Base-by-base conservation (phyloP, 2,797 vertebrate genomes). In the Pseudochromis fuscus region DNA sequence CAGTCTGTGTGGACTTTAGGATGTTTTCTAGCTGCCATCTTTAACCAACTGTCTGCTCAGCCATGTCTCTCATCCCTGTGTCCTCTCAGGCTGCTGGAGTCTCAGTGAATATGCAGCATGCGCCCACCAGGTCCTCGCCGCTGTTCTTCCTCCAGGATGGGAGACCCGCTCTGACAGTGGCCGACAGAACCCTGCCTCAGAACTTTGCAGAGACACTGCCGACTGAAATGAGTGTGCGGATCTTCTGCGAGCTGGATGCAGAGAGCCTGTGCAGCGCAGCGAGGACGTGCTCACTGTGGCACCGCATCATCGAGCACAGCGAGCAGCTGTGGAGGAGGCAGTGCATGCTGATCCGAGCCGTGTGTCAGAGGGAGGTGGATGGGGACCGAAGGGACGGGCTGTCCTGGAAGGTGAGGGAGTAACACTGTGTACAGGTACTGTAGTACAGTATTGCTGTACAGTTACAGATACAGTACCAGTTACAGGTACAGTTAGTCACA, bases 241-340 rank as follows among this genome's bases (percentile, higher is more conserved):
- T 98, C 79, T 98, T 97, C 52, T 38, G 91, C 0, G 83, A 91
- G 49, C 78, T 98, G 82, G 96, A 97, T 55, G 16, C 95, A 0
- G 79, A 19, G 75, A 96, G 96, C 57, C 85, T 98, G 77, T 95
- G 95, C 79, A 90, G 48, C 1, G 96, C 96, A 8, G 82, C 94
- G 0, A 19, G 72, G 59, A 95, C 95, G 1, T 97, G 96, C 86
- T 91, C 51, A 50, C 86, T 83, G 38, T 98, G 97, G 97, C 91
- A 95, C 40, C 1, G 13, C 19, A 71, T 86, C 37, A 96, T 97
- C 71, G 89, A 92, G 33, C 65, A 77, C 42, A 93, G 59, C 70
- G 94, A 96, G 57, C 53, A 72, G 33, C 85, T 97, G 23, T 97
- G 97, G 97, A 91, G 93, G 83, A 87, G 65, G n/a, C 95, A 94